Percentiles rank a stretch among this genome's conserved stretches.
Evolutionary conservation across 2,888 invertebrate species (phyloP).

Genomic region (Tachystola acroxantha): DNA sequence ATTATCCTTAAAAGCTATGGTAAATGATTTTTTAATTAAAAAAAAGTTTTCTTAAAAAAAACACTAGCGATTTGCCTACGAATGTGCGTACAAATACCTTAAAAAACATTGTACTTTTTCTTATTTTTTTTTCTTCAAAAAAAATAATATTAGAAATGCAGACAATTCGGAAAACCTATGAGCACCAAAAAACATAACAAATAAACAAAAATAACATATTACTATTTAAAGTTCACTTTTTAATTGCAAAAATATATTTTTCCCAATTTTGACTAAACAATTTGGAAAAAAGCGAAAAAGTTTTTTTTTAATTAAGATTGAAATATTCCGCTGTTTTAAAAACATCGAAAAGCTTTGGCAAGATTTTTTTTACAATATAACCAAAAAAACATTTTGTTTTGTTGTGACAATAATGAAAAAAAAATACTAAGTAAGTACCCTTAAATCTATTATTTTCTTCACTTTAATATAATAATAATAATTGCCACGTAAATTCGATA

Average conservation of each 20-base stretch:
- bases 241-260: slow-evolving; percentile 1
- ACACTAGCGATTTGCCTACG: slow-evolving; percentile 31
- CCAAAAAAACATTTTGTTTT: slow-evolving; percentile 9
- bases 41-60: slow-evolving; percentile 26
- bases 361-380: slow-evolving; percentile 23
- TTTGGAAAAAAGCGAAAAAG: slow-evolving; percentile 1
- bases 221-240: neutral
- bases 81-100: slow-evolving; percentile 28
- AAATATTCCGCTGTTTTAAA: neutral
- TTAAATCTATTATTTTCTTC: slow-evolving; percentile 30
- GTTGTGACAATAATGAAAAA: slow-evolving; percentile 32
- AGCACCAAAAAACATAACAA: slow-evolving; percentile 12
- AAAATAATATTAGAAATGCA: slow-evolving; percentile 14
- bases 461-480: no score
- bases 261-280: no score
- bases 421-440: slow-evolving; percentile 20
- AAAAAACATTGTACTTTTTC: slow-evolving; percentile 17
- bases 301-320: neutral
- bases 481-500: slow-evolving; percentile 73
- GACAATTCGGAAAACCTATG: slow-evolving; percentile 13
- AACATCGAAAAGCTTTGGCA: slow-evolving; percentile 21
- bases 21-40: slow-evolving; percentile 23
- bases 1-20: slow-evolving; percentile 26
- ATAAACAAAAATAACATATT: slow-evolving; percentile 1
- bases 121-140: slow-evolving; percentile 2